Percentiles rank a stretch among this genome's conserved stretches.
Evolutionary conservation across 2,797 vertebrate genomes (phyloP).

Genomic region (Trachops cirrhosus): DNA sequence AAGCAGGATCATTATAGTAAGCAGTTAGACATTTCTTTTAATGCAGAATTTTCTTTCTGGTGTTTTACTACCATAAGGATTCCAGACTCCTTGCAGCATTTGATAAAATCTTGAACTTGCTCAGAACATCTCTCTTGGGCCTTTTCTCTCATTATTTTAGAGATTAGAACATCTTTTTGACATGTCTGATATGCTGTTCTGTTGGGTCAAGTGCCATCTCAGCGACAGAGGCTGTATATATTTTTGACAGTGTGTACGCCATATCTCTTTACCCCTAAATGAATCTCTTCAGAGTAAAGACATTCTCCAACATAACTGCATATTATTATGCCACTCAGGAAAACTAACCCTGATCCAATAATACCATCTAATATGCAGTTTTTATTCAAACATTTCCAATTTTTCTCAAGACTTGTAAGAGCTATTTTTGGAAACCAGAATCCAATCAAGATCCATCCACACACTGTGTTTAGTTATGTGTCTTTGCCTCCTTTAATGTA

Average conservation of each 20-base stretch:
- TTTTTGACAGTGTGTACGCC: not conserved
- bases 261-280: not conserved
- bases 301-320: not conserved
- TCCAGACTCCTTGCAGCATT: not conserved
- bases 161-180: slow-evolving; percentile 94
- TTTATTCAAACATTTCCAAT: not conserved
- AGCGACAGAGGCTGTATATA: not conserved
- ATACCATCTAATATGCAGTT: not conserved
- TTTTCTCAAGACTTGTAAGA: not conserved
- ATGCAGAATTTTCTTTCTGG: not conserved
- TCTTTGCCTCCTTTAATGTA: not conserved
- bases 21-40: not conserved
- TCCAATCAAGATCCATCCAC: not conserved
- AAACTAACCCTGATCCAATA: not conserved
- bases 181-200: slow-evolving; percentile 90
- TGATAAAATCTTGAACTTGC: slow-evolving; percentile 85
- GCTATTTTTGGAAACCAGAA: not conserved
- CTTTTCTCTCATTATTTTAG: slow-evolving; percentile 95
- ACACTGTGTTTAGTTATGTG: not conserved
- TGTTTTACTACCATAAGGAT: not conserved
- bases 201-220: not conserved
- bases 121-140: slow-evolving; percentile 90
- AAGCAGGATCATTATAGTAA: not conserved
- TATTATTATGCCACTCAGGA: not conserved
- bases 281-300: not conserved